phyloP scores from a whole-genome alignment of 1,140 invertebrate species.

The Telenomus remus region DNA sequence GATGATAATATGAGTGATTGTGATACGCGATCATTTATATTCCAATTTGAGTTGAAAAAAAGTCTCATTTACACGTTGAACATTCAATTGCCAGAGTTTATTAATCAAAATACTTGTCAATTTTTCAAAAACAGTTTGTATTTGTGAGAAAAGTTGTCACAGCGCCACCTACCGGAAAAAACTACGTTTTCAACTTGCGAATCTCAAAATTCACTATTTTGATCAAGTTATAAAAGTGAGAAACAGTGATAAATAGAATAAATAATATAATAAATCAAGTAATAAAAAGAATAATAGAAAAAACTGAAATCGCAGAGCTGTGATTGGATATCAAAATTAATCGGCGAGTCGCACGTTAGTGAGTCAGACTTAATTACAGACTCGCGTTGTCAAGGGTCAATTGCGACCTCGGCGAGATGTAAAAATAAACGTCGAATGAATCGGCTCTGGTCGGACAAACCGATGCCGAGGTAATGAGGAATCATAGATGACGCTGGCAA shows the following conservation, averaged over 20 bases:
- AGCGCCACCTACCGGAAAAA: too few species aligned
- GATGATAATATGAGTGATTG: not conserved
- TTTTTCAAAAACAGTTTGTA: too few species aligned
- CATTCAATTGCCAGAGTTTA: too few species aligned
- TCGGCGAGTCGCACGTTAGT: constrained; percentile 35
- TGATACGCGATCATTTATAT: not conserved
- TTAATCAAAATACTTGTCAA: too few species aligned
- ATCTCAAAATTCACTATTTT: too few species aligned
- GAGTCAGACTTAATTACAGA: constrained; percentile 56
- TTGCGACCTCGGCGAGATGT: constrained; percentile 57
- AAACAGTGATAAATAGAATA: too few species aligned
- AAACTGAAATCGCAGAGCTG: constrained; percentile 12
- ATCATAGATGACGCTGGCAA: constrained; percentile 51
- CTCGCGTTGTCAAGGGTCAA: constrained; percentile 59
- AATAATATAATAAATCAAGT: not conserved
- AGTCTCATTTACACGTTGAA: not conserved
- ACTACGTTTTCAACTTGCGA: too few species aligned
- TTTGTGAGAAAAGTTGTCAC: too few species aligned
- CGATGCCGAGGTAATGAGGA: constrained; percentile 49
- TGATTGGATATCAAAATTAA: constrained; percentile 30
- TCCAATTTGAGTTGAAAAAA: not conserved
- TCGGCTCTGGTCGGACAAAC: constrained; percentile 47
- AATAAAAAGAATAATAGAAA: constrained; percentile 1
- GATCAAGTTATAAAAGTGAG: too few species aligned
- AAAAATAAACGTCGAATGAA: constrained; percentile 60